phyloP scores from a whole-genome alignment of 2,797 vertebrate genomes.

The Lacerta agilis region DNA sequence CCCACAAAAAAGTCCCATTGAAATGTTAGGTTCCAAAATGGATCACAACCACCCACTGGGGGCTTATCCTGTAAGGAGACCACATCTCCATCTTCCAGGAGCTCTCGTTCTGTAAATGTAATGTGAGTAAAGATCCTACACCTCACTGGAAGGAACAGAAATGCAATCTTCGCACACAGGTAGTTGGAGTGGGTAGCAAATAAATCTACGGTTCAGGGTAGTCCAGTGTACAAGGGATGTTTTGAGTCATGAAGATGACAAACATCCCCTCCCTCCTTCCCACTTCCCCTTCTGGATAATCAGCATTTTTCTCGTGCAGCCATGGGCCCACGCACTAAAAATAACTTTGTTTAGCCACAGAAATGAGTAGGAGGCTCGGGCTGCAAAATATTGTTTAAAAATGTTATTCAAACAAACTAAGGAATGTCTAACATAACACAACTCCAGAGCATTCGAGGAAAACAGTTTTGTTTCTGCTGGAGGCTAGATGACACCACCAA shows the following conservation, averaged over 20 bases:
- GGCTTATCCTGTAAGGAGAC: not conserved
- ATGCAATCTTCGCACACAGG: not conserved
- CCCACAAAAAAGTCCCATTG: too few relatives aligned
- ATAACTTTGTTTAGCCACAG: slow-evolving; percentile 46
- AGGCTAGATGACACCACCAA: slow-evolving; percentile 33
- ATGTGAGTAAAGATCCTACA: not conserved
- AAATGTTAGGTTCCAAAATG: too few relatives aligned
- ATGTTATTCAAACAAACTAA: slow-evolving; percentile 57
- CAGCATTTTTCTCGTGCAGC: not conserved
- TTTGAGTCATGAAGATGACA: not conserved
- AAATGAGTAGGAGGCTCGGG: slow-evolving; percentile 35
- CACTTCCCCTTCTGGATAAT: slow-evolving; percentile 12
- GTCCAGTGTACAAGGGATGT: not conserved
- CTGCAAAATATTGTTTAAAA: slow-evolving; percentile 56
- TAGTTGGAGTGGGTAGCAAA: not conserved
- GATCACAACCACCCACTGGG: too few relatives aligned
- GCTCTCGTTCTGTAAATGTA: not conserved
- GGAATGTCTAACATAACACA: slow-evolving; percentile 48
- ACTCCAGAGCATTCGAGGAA: not conserved
- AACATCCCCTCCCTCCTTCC: not conserved
- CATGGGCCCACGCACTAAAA: slow-evolving; percentile 32
- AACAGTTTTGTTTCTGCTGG: slow-evolving; percentile 17
- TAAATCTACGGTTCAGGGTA: not conserved
- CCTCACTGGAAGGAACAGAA: too few relatives aligned
- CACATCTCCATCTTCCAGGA: not conserved